phyloP scores from a whole-genome alignment of 2,113 vertebrate species.

The Stictonetta naevosa region DNA sequence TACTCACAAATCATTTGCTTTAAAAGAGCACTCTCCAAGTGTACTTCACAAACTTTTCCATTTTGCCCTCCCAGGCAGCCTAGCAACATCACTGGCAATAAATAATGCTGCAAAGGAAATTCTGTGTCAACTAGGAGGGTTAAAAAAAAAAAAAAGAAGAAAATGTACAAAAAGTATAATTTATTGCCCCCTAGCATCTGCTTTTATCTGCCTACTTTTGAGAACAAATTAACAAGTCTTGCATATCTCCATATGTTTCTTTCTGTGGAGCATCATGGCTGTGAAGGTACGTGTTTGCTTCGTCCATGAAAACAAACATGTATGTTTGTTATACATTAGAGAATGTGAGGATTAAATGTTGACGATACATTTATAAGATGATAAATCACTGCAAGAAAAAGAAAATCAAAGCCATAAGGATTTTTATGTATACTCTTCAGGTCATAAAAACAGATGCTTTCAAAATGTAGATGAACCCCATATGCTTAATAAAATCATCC shows the following conservation, averaged over 20 bases:
- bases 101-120: slow-evolving; percentile 68
- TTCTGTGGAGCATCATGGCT: neutral
- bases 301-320: neutral
- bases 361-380: slow-evolving; percentile 57
- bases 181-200: slow-evolving; percentile 70
- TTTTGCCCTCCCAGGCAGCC: slow-evolving; percentile 52
- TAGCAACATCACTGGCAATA: slow-evolving; percentile 33
- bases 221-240: slow-evolving; percentile 70
- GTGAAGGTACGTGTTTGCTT: neutral
- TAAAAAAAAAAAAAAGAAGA: slow-evolving; percentile 23
- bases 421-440: neutral
- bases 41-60: slow-evolving; percentile 41
- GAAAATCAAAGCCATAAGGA: neutral
- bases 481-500: slow-evolving; percentile 17
- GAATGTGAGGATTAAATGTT: slow-evolving; percentile 23
- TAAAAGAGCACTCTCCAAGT: slow-evolving; percentile 18
- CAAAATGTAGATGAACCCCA: slow-evolving; percentile 25
- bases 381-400: slow-evolving; percentile 38
- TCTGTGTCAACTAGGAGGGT: slow-evolving; percentile 30
- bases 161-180: slow-evolving; percentile 50
- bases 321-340: slow-evolving; percentile 1
- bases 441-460: slow-evolving; percentile 27
- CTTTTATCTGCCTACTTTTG: slow-evolving; percentile 70
- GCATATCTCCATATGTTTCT: slow-evolving; percentile 44
- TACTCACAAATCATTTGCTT: slow-evolving; percentile 1